These are phyloP conservation scores for Eremophila alpestris DNA, from an alignment of 2,797 vertebrate species.

Conservation along the genomic window DNA sequence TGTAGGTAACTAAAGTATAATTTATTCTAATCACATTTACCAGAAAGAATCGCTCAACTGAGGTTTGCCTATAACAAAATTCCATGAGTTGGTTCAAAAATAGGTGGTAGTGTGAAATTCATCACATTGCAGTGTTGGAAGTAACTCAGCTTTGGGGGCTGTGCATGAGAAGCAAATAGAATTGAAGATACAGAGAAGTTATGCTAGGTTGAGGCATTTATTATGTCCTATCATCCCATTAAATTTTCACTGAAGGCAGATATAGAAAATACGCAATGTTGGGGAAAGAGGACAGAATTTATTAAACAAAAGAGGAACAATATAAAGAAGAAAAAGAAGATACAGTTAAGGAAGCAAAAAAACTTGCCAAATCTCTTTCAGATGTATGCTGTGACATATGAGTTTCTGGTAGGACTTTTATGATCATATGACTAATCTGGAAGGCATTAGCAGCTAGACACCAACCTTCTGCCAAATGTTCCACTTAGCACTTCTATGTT, in stretches of 20 bases:
- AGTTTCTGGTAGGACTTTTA: slow-evolving; percentile 3
- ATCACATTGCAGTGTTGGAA: not conserved
- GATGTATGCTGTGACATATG: not conserved
- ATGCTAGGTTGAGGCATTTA: not conserved
- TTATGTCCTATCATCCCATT: not conserved
- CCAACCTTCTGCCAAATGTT: slow-evolving; percentile 3
- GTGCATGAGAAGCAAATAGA: not conserved
- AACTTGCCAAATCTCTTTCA: not conserved
- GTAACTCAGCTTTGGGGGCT: not conserved
- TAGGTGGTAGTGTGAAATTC: not conserved
- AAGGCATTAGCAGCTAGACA: slow-evolving; percentile 22
- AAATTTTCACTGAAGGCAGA: not conserved
- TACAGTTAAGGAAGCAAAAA: not conserved
- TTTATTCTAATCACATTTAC: slow-evolving; percentile 1
- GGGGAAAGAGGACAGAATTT: not conserved
- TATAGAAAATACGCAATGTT: rapidly evolving
- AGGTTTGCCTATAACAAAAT: slow-evolving; percentile 4
- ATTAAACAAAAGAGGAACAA: not conserved
- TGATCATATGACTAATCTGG: slow-evolving; percentile 19
- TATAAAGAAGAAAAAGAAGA: not conserved
- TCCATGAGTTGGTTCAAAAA: slow-evolving; percentile 3
- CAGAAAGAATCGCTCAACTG: not conserved
- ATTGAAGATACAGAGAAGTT: not conserved
- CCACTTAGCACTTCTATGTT: not conserved
- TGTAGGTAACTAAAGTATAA: not conserved